Conservation (phyloP, 2,888 invertebrate genomes). For the Epistrophe eligans region DNA sequence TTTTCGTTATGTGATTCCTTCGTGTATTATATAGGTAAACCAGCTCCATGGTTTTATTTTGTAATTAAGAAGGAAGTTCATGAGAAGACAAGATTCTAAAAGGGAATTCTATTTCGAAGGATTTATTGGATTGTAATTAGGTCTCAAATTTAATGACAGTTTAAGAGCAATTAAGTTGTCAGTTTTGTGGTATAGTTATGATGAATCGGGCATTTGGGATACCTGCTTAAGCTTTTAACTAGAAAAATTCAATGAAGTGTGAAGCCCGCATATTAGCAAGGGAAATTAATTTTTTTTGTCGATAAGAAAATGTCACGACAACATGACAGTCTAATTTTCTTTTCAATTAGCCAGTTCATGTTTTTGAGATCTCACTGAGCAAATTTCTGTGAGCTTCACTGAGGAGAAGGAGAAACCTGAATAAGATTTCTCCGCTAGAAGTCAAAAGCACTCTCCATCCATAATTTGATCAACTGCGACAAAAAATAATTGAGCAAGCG, state of each 20-base stretch:
- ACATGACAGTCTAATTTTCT: not conserved
- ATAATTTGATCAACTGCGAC: too few relatives aligned
- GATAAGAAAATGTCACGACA: not conserved
- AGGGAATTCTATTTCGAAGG: constrained; percentile 42
- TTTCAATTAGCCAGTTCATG: too few relatives aligned
- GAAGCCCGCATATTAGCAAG: not conserved
- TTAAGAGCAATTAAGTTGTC: constrained; percentile 65
- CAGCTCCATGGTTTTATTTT: constrained; percentile 30
- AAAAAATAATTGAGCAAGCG: too few relatives aligned
- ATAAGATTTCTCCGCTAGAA: too few relatives aligned
- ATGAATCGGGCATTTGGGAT: constrained; percentile 43
- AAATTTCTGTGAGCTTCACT: too few relatives aligned
- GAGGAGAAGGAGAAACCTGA: too few relatives aligned
- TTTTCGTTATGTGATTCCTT: constrained; percentile 56
- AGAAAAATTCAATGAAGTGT: not conserved
- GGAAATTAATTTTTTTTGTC: not conserved
- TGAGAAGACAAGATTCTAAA: constrained; percentile 2
- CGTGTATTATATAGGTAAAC: constrained; percentile 11
- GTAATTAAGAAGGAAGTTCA: constrained; percentile 47
- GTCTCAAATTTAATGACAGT: constrained; percentile 53
- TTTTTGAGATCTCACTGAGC: too few relatives aligned
- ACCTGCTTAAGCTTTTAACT: not conserved
- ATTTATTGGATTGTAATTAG: constrained; percentile 67
- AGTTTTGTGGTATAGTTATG: constrained; percentile 41
- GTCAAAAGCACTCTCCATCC: too few relatives aligned